phyloP scores from a whole-genome alignment of 2,113 vertebrate genomes.

The Platysteira castanea region DNA sequence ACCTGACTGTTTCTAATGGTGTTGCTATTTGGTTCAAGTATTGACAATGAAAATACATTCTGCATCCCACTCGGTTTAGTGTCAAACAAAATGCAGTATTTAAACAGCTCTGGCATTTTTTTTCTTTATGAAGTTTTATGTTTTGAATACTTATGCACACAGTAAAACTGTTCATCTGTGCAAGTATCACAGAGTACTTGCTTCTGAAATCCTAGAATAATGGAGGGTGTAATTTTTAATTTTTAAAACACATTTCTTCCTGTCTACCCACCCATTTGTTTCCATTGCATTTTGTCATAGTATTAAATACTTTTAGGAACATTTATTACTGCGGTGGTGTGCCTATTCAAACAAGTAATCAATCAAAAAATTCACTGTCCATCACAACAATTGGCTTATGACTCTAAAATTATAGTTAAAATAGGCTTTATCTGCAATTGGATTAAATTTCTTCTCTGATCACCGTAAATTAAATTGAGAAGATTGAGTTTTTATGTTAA shows the following conservation, averaged over 20 bases:
- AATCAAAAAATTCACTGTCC: background rate
- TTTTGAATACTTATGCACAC: background rate
- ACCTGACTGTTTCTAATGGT: background rate
- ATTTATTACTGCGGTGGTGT: background rate
- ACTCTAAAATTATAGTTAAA: background rate
- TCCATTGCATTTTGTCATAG: background rate
- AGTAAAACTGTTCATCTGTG: background rate
- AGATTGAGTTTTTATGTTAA: background rate
- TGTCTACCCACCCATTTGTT: background rate
- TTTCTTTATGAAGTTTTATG: background rate
- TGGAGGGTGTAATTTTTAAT: background rate
- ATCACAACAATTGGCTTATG: background rate
- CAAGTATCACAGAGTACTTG: background rate
- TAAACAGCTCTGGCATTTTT: background rate
- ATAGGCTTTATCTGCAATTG: background rate
- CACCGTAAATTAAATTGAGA: background rate
- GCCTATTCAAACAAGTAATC: background rate
- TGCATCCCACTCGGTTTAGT: background rate
- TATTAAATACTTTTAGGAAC: background rate
- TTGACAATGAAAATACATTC: background rate
- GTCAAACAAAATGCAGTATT: background rate
- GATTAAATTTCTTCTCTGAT: background rate
- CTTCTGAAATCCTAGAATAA: background rate
- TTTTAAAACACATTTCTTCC: background rate
- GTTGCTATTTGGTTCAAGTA: background rate